These are phyloP conservation scores for Sebastes variabilis DNA, from an alignment of 2,797 vertebrate genomes.

Conservation along the genomic window DNA sequence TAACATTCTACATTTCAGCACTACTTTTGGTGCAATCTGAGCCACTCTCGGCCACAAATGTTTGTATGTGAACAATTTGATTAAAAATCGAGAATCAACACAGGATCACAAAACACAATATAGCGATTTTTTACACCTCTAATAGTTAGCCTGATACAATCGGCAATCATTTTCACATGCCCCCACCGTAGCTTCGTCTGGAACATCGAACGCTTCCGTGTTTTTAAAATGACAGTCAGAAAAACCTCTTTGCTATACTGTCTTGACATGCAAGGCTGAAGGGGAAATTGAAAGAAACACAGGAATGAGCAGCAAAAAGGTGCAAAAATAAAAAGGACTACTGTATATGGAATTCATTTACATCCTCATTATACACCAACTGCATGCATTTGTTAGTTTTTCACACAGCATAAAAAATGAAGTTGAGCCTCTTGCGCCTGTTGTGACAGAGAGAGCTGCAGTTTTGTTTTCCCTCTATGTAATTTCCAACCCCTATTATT, in stretches of 20 bases:
- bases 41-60: background rate
- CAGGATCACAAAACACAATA: background rate
- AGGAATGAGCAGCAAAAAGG: background rate
- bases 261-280: background rate
- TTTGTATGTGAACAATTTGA: background rate
- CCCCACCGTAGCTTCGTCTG: background rate
- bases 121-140: background rate
- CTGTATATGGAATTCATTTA: conserved; percentile 1
- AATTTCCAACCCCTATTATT: conserved; percentile 55
- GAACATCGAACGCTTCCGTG: background rate
- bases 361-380: conserved; percentile 16
- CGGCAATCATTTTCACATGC: background rate
- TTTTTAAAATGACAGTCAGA: background rate
- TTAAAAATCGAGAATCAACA: too few relatives aligned
- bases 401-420: conserved; percentile 5
- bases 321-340: background rate
- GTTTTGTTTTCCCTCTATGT: conserved; percentile 15
- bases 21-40: background rate
- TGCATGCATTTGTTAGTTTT: conserved; percentile 17
- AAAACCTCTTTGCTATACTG: background rate
- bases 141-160: background rate
- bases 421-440: conserved; percentile 25
- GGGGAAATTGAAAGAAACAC: conserved; percentile 4
- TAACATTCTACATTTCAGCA: background rate
- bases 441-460: conserved; percentile 43